Conservation (phyloP, 2,113 vertebrate species). For the Siniperca knerii region DNA sequence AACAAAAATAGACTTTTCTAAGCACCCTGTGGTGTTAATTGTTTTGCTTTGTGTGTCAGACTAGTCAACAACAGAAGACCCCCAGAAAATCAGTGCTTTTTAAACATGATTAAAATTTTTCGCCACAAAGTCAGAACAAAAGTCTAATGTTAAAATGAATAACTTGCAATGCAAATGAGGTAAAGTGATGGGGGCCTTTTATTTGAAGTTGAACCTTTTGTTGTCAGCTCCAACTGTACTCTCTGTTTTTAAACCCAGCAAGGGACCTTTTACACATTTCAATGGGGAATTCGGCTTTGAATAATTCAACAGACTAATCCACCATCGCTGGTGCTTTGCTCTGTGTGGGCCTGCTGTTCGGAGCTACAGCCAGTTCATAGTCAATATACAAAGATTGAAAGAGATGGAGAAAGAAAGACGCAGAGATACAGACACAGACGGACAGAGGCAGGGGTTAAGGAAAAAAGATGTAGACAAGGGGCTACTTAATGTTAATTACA, state of each 20-base stretch:
- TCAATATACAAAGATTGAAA: conserved; percentile 64
- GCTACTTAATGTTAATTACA: conserved; percentile 70
- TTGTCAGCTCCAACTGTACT: conserved; percentile 81
- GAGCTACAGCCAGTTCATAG: conserved; percentile 66
- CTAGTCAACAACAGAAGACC: conserved; percentile 57
- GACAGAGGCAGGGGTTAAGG: conserved; percentile 41
- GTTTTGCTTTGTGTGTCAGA: conserved; percentile 75
- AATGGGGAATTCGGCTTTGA: conserved; percentile 82
- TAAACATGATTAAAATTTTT: conserved; percentile 69
- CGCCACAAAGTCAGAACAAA: conserved; percentile 69
- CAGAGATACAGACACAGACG: conserved; percentile 49
- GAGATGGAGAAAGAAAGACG: conserved; percentile 59
- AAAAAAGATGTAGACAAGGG: conserved; percentile 40
- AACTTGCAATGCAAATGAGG: conserved; percentile 82
- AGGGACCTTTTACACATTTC: conserved; percentile 85
- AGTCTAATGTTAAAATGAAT: conserved; percentile 77
- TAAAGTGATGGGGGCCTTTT: conserved; percentile 74
- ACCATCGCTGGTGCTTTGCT: conserved; percentile 80
- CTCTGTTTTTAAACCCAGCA: conserved; percentile 81
- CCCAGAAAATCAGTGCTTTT: conserved; percentile 62
- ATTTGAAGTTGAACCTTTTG: conserved; percentile 83
- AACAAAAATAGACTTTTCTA: conserved; percentile 60
- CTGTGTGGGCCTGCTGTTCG: conserved; percentile 78
- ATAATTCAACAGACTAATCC: conserved; percentile 85
- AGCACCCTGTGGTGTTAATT: conserved; percentile 71